Conservation (phyloP, 2,888 invertebrate species). For the Erannis defoliaria region DNA sequence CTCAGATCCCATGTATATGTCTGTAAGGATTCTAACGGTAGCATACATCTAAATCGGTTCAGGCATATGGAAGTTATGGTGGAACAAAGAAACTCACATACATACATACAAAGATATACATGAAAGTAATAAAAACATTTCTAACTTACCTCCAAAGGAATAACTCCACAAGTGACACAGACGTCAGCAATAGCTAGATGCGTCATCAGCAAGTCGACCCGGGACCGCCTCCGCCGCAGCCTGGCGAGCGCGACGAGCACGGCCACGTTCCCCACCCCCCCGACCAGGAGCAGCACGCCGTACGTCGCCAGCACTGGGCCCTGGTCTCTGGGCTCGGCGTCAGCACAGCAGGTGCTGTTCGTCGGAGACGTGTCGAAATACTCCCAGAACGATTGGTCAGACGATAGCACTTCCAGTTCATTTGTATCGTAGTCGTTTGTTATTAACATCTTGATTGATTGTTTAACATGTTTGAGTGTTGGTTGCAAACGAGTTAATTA, state of each 20-base stretch:
- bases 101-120: too few species aligned
- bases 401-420: slow-evolving; percentile 45
- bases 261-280: slow-evolving; percentile 56
- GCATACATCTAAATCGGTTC: too few species aligned
- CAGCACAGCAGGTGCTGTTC: slow-evolving; percentile 44
- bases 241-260: slow-evolving; percentile 89
- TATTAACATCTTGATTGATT: slow-evolving; percentile 47
- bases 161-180: slow-evolving; percentile 93
- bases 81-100: too few species aligned
- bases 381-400: slow-evolving; percentile 71
- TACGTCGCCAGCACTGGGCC: slow-evolving; percentile 87
- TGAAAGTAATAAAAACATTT: not conserved
- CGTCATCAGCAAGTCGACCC: slow-evolving; percentile 93
- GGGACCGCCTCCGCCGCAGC: slow-evolving; percentile 88
- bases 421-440: slow-evolving; percentile 42
- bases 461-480: not conserved
- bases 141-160: slow-evolving; percentile 89
- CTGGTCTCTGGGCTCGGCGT: slow-evolving; percentile 60
- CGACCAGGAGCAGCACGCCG: slow-evolving; percentile 83
- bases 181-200: slow-evolving; percentile 93
- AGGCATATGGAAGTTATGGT: too few species aligned
- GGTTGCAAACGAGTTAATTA: not conserved
- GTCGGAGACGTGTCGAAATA: slow-evolving; percentile 62
- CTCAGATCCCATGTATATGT: too few species aligned
- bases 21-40: too few species aligned